A percentile compares a stretch with the other conserved stretches of the same genome.
Evolutionary conservation across 2,888 invertebrate genomes (phyloP).

Genomic region (Agapetus fuscipes): DNA sequence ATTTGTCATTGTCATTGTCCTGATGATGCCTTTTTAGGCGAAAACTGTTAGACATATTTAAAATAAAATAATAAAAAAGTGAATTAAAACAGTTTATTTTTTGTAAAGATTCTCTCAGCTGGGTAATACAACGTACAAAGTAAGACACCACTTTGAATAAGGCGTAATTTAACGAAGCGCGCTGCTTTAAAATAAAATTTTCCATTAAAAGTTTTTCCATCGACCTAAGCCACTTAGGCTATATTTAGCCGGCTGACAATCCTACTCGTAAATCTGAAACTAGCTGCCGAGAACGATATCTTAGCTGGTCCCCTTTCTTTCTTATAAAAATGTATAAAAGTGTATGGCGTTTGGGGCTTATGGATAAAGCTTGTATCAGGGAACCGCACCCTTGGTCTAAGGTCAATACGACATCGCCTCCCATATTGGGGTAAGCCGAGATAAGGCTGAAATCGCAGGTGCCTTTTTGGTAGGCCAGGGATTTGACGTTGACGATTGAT

Average conservation of each 20-base stretch:
- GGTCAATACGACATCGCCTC: conserved; percentile 11
- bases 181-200: neutral
- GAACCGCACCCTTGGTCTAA: conserved; percentile 7
- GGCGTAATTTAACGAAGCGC: neutral
- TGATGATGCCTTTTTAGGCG: too few relatives aligned
- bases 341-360: conserved; percentile 14
- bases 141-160: too few relatives aligned
- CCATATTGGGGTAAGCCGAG: too few relatives aligned
- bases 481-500: too few relatives aligned
- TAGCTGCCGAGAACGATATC: conserved; percentile 5
- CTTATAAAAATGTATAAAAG: conserved; percentile 16
- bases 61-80: too few relatives aligned
- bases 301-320: conserved; percentile 11
- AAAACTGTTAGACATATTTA: too few relatives aligned
- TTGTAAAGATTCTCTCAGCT: too few relatives aligned
- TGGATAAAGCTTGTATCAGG: conserved; percentile 18
- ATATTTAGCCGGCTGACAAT: conserved; percentile 12
- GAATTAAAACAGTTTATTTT: too few relatives aligned
- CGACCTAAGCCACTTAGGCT: conserved; percentile 7
- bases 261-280: conserved; percentile 11
- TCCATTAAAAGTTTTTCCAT: neutral
- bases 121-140: too few relatives aligned
- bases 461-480: too few relatives aligned
- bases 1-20: too few relatives aligned
- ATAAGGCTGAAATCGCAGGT: too few relatives aligned